These are phyloP conservation scores for Tenualosa thibaudeaui DNA, from an alignment of 2,797 vertebrate genomes.

Conservation along the genomic window DNA sequence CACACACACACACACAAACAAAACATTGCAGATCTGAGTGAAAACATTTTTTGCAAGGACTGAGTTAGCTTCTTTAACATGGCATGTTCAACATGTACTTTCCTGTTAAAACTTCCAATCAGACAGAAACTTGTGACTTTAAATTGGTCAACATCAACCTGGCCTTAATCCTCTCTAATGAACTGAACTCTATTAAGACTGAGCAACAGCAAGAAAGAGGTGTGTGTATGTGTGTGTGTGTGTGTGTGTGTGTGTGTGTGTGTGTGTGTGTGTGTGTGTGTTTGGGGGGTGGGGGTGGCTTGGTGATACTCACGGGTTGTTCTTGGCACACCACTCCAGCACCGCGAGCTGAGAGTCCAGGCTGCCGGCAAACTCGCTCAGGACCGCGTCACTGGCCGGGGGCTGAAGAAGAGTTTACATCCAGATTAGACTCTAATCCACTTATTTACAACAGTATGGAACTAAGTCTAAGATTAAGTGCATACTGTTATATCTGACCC, in stretches of 20 bases:
- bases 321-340: constrained; percentile 90
- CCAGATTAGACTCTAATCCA: not conserved
- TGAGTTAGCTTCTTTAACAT: not conserved
- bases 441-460: not conserved
- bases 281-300: not conserved
- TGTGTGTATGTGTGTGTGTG: too few species aligned
- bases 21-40: not conserved
- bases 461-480: not conserved
- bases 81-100: not conserved
- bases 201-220: not conserved
- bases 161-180: not conserved
- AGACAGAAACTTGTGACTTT: not conserved
- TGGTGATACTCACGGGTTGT: constrained; percentile 77
- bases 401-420: constrained; percentile 61
- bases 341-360: constrained; percentile 85
- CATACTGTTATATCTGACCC: not conserved
- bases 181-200: not conserved
- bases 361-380: constrained; percentile 85
- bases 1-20: not conserved
- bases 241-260: not conserved
- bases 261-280: not conserved
- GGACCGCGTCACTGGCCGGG: constrained; percentile 77
- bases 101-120: not conserved
- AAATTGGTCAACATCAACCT: not conserved
- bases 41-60: not conserved